Conservation (phyloP, 2,888 invertebrate genomes). For the Xanthia icteritia region DNA sequence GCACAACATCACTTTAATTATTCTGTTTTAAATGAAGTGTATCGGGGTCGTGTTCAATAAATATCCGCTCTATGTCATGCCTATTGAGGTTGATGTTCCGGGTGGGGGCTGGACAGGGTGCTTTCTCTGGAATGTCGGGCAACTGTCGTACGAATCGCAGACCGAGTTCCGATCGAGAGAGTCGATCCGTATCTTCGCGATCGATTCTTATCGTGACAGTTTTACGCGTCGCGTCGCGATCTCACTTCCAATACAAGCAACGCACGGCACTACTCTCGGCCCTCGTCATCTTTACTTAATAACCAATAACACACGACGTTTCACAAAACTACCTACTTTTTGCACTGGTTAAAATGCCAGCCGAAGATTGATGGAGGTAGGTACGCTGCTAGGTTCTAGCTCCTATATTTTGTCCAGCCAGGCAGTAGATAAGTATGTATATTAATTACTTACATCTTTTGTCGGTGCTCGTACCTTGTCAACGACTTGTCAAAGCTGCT, state of each 20-base stretch:
- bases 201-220: constrained; percentile 88
- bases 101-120: constrained; percentile 66
- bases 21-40: constrained; percentile 67
- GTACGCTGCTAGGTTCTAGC: constrained; percentile 39
- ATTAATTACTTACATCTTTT: constrained; percentile 66
- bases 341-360: constrained; percentile 49
- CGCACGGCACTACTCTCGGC: constrained; percentile 63
- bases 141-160: constrained; percentile 77
- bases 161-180: constrained; percentile 76
- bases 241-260: constrained; percentile 77
- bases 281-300: constrained; percentile 60
- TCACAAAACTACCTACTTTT: constrained; percentile 57
- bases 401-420: constrained; percentile 50
- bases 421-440: constrained; percentile 52
- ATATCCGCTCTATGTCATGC: constrained; percentile 70
- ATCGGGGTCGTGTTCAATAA: constrained; percentile 56
- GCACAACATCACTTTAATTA: constrained; percentile 70
- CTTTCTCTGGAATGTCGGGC: constrained; percentile 81
- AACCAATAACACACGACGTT: constrained; percentile 55
- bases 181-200: constrained; percentile 83
- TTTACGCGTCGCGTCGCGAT: constrained; percentile 85
- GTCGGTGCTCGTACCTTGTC: constrained; percentile 70
- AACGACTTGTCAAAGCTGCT: constrained; percentile 72
- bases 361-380: constrained; percentile 56
- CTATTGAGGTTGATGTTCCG: constrained; percentile 73